phyloP scores from a whole-genome alignment of 64 coral and sea anemone genomes.

The Hydrozoanthus tunicans region DNA sequence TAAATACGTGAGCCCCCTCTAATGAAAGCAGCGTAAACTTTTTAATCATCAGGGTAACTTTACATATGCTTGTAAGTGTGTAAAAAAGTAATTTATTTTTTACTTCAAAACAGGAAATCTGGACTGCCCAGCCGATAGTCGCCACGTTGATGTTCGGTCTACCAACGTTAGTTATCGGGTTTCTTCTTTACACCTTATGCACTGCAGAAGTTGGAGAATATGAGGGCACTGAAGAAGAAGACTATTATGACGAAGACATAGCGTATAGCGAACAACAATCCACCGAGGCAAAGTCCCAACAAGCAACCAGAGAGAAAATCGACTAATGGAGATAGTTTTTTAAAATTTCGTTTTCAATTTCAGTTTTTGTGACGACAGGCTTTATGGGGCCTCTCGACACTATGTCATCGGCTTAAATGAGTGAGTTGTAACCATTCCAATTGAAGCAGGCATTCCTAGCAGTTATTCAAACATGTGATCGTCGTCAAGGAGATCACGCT shows the following conservation, averaged over 20 bases:
- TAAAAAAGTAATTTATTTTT: not conserved
- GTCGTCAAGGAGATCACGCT: too few relatives aligned
- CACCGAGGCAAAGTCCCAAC: not conserved
- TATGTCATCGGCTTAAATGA: too few relatives aligned
- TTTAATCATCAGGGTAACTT: not conserved
- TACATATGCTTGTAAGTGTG: not conserved
- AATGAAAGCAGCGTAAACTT: too few relatives aligned
- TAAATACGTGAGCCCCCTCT: too few relatives aligned
- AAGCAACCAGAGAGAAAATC: conserved; percentile 15
- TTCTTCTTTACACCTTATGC: conserved; percentile 40
- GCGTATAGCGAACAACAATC: not conserved
- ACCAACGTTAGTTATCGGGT: conserved; percentile 10
- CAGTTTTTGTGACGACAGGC: not conserved
- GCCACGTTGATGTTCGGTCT: conserved; percentile 34
- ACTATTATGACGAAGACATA: conserved; percentile 4
- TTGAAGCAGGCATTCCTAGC: too few relatives aligned
- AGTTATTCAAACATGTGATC: too few relatives aligned
- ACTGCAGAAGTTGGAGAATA: conserved; percentile 27
- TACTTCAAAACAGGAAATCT: conserved; percentile 30
- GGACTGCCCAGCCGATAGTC: conserved; percentile 45
- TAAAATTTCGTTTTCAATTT: not conserved
- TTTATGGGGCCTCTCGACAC: too few relatives aligned
- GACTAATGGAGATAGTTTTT: not conserved
- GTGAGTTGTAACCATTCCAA: too few relatives aligned
- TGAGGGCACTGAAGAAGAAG: conserved; percentile 8